Percentiles rank a stretch among this genome's conserved stretches.
Conservation (phyloP, 2,888 invertebrate species). For the Apodemia hepburni region DNA sequence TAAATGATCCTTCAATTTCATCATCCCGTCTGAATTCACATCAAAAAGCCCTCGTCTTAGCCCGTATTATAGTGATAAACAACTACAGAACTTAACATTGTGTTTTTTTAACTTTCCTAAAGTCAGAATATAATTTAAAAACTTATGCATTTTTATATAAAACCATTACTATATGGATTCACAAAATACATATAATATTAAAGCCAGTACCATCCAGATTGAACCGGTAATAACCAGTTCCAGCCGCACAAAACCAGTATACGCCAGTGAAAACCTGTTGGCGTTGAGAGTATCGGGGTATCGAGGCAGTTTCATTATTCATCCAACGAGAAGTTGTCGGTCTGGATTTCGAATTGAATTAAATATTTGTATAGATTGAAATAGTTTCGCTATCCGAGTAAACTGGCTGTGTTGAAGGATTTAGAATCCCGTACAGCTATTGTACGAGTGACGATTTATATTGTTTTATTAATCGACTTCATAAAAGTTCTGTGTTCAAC, state of each 20-base stretch:
- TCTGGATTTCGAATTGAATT: conserved; percentile 25
- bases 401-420: conserved; percentile 2
- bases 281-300: conserved; percentile 25
- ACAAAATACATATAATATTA: neutral
- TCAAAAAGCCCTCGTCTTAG: too few relatives aligned
- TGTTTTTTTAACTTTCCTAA: too few relatives aligned
- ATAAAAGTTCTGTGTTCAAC: neutral
- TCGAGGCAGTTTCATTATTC: conserved; percentile 30
- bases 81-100: too few relatives aligned
- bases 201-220: neutral
- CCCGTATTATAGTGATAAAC: too few relatives aligned
- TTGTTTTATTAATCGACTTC: neutral
- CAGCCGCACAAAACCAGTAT: conserved; percentile 2
- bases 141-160: neutral
- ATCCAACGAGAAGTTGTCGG: conserved; percentile 27
- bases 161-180: neutral
- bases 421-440: neutral
- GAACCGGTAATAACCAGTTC: conserved; percentile 6
- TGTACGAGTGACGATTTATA: conserved; percentile 1
- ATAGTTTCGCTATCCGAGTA: conserved; percentile 9
- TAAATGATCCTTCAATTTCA: too few relatives aligned
- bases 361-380: conserved; percentile 26
- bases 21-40: too few relatives aligned
- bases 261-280: conserved; percentile 15
- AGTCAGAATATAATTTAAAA: too few relatives aligned